Evolutionary conservation across 2,888 invertebrate genomes (phyloP), one percentile per base, ranked within the genome.

Genomic region (Strigamia transsilvanica): DNA sequence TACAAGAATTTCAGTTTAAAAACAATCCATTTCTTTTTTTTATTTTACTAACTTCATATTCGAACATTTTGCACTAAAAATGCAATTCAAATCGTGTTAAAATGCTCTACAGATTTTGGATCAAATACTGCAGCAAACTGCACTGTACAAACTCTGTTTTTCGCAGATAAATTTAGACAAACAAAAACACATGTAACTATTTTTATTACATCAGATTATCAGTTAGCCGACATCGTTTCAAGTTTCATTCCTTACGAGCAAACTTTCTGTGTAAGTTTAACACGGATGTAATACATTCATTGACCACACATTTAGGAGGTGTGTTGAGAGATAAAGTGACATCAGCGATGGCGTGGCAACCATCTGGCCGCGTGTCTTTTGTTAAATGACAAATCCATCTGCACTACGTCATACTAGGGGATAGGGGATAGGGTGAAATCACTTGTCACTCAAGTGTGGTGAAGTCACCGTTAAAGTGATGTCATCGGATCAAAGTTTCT

Each of bases 301-400:
- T 56, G 56, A 56, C 56, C 56, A 56, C 56, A 56, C 18, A 18
- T 18, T 56, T 56, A 56, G 56, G 56, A 56, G 56, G 56, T 56
- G 56, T 56, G 56, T 56, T 56, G 56, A 56, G n/a, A 18, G 56
- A 56, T 18, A 56, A 56, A 56, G 56, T 56, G 56, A 56, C 56
- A 56, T 56, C 56, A 56, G 56, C 56, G 56, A 56, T 56, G 56
- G 56, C 56, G 56, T 56, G 56, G 56, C 56, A 56, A 56, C 56
- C 56, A 56, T 56, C 56, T 56, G 56, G 56, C 56, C 46, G 46
- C n/a, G 56, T 56, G 56, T 56, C 56, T 56, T 56, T 56, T 56
- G 56, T 56, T 27, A 56, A 56, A 56, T 56, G 56, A 56, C 56
- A 56, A 56, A 56, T 56, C 56, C 56, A 56, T 56, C 56, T 56